These are phyloP conservation scores for Agrilus cyanescens DNA, from an alignment of 2,888 invertebrate genomes.

Conservation along the genomic window DNA sequence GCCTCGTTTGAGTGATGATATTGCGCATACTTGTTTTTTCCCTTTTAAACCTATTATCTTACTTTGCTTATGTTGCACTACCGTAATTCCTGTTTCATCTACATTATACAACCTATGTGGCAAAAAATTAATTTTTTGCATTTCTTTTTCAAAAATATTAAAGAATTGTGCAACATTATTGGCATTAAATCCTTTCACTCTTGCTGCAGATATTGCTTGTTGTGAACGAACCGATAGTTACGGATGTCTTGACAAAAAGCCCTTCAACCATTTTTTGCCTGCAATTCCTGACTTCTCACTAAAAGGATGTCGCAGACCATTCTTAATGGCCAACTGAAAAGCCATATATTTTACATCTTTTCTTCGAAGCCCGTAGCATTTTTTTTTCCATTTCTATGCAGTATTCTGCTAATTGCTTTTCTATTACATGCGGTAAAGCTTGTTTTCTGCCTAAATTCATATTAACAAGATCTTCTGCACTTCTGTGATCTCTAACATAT, in stretches of 20 bases:
- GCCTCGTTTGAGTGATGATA: slow-evolving; percentile 19
- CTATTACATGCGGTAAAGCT: slow-evolving; percentile 15
- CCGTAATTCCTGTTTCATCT: slow-evolving; percentile 22
- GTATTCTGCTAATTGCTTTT: slow-evolving; percentile 16
- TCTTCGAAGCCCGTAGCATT: slow-evolving; percentile 21
- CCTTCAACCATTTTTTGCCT: slow-evolving; percentile 21
- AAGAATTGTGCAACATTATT: slow-evolving; percentile 19
- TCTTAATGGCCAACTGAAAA: slow-evolving; percentile 17
- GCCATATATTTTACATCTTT: slow-evolving; percentile 18
- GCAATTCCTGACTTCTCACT: slow-evolving; percentile 16
- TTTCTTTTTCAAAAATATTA: slow-evolving; percentile 18
- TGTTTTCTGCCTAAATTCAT: slow-evolving; percentile 11
- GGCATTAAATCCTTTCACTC: slow-evolving; percentile 23
- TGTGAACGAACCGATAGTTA: slow-evolving; percentile 20
- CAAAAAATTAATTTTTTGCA: slow-evolving; percentile 17
- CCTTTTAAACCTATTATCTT: slow-evolving; percentile 19
- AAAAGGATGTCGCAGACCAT: slow-evolving; percentile 18
- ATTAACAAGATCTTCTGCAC: slow-evolving; percentile 1
- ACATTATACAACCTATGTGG: slow-evolving; percentile 18
- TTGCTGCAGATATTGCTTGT: slow-evolving; percentile 20
- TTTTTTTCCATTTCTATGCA: slow-evolving; percentile 17
- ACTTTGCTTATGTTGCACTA: slow-evolving; percentile 15
- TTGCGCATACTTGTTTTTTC: slow-evolving; percentile 18
- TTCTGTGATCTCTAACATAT: slow-evolving; percentile 1
- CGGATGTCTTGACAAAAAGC: slow-evolving; percentile 21